Base-by-base conservation (phyloP, 2,888 invertebrate species). In the Parnassius orleans region DNA sequence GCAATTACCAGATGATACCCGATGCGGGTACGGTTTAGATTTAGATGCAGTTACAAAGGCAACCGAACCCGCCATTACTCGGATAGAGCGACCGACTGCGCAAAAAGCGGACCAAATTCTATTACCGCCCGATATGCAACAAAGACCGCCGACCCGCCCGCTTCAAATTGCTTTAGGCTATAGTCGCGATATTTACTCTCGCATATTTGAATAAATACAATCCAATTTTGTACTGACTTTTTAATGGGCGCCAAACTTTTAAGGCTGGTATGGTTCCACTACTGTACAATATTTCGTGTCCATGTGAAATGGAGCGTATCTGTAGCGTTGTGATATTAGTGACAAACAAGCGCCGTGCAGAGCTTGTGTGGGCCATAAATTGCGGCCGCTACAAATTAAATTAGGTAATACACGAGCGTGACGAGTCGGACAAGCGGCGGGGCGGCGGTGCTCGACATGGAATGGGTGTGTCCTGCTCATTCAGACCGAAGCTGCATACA, bases 81-180 rank as follows among this genome's bases (percentile, higher is more conserved):
- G 84, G 84, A 77, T 67, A 65, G 75, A 79, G 79, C 79, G 78
- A 79, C 76, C 79, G 79, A 80, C 84, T 84, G 78, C 85, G 86
- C 89, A 91, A 91, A 91, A 91, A 91, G 87, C 89, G 85, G 75
- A 83, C 89, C 87, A 87, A 91, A 91, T 91, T 91, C 91, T 90
- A 90, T 91, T 91, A 90, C 89, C 79, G 80, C 76, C 81, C 85
- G 86, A 90, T 90, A 90, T 89, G 86, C 90, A 90, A 90, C 91
- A 90, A 90, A 91, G 91, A 89, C 88, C 90, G 80, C 87, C 80
- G 80, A 77, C 75, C 80, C 77, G 79, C 81, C 81, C 84, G 86
- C 81, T 82, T 80, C 84, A 89, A 90, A 91, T 91, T 91, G 91
- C 90, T 91, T 89, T 90, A 90, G 83, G 86, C 83, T 84, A 81